Percentiles rank a stretch among this genome's conserved stretches.
phyloP scores from a whole-genome alignment of 2,797 vertebrate genomes.

The Macroramphosus scolopax region DNA sequence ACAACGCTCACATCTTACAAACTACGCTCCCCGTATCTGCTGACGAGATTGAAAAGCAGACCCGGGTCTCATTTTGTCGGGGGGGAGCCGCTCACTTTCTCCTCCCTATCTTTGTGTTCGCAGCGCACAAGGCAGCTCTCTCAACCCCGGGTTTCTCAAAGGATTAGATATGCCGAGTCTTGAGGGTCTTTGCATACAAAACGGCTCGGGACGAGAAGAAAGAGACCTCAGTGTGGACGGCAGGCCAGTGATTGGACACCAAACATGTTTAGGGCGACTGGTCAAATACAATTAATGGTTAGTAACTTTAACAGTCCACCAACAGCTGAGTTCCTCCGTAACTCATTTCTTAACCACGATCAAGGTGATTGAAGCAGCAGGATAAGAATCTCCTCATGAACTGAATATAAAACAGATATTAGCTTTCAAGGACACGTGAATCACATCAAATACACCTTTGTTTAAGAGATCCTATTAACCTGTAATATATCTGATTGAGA shows the following conservation, averaged over 20 bases:
- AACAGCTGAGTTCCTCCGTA: too few species aligned
- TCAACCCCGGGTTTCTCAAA: conserved; percentile 54
- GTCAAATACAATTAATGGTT: too few species aligned
- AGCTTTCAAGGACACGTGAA: too few species aligned
- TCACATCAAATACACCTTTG: too few species aligned
- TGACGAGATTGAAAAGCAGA: conserved; percentile 50
- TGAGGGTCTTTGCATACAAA: conserved; percentile 57
- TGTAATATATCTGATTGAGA: too few species aligned
- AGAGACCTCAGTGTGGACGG: conserved; percentile 45
- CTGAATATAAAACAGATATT: too few species aligned
- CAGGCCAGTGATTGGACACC: conserved; percentile 26
- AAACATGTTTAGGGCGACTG: too few species aligned
- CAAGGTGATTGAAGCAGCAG: too few species aligned
- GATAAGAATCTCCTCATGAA: too few species aligned
- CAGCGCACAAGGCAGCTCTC: conserved; percentile 33
- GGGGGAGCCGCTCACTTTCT: conserved; percentile 31
- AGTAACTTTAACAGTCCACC: too few species aligned
- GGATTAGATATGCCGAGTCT: conserved; percentile 60
- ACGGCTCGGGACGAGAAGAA: conserved; percentile 43
- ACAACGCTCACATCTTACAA: conserved; percentile 18
- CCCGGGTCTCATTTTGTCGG: conserved; percentile 44
- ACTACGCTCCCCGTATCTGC: conserved; percentile 22
- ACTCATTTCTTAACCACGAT: too few species aligned
- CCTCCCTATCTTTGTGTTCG: conserved; percentile 54
- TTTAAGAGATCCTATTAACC: too few species aligned